Evolutionary conservation across 92 coral and sea anemone genomes (phyloP).

Genomic region (Zoanthus solanderi): DNA sequence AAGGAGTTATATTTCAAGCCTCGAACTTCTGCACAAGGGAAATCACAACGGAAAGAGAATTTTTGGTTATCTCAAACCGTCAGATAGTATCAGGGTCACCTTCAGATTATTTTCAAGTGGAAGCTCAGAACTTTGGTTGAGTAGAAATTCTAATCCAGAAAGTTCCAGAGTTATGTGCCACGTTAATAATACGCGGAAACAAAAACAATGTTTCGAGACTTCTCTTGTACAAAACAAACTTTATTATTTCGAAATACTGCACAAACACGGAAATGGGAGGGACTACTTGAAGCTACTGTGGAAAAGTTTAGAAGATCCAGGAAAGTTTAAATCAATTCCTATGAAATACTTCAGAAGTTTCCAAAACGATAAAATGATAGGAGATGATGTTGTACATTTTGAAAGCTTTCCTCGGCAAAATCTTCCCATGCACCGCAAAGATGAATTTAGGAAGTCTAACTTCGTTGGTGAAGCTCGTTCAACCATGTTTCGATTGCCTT

Average conservation of each 20-base stretch:
- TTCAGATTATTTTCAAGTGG: constrained; percentile 75
- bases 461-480: constrained; percentile 50
- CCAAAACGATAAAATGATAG: constrained; percentile 63
- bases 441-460: constrained; percentile 19
- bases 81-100: constrained; percentile 45
- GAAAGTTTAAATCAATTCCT: constrained; percentile 51
- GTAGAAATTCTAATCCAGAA: constrained; percentile 68
- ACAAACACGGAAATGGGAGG: constrained; percentile 64
- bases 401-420: constrained; percentile 33
- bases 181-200: neutral
- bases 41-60: constrained; percentile 77
- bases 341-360: constrained; percentile 47
- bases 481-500: constrained; percentile 68
- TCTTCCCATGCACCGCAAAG: constrained; percentile 60
- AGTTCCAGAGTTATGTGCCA: constrained; percentile 58
- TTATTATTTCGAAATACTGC: constrained; percentile 84
- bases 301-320: constrained; percentile 52
- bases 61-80: constrained; percentile 79
- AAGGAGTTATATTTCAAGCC: constrained; percentile 50
- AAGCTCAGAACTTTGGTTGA: constrained; percentile 85
- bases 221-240: neutral
- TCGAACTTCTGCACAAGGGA: constrained; percentile 44
- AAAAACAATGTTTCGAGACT: neutral
- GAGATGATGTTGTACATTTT: constrained; percentile 57
- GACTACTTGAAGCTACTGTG: constrained; percentile 64